Percentiles rank a stretch among this genome's conserved stretches.
Conservation (phyloP, 2,797 vertebrate species). For the Todus mexicanus region DNA sequence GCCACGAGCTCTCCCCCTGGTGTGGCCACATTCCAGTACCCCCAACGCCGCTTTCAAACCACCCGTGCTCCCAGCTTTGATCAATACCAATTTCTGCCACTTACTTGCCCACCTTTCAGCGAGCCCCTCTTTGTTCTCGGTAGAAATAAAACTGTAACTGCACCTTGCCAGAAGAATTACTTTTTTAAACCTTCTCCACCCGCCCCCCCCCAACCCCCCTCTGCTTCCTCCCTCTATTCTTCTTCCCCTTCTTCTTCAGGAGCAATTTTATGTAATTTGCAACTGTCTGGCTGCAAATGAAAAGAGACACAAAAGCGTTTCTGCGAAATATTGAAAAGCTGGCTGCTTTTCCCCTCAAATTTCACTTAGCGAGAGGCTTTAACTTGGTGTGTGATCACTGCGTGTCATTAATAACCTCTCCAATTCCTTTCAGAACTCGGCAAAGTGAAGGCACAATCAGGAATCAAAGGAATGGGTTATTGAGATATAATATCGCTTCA, state of each 20-base stretch:
- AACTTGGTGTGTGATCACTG: slow-evolving; percentile 59
- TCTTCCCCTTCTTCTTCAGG: slow-evolving; percentile 46
- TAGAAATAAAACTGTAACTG: slow-evolving; percentile 50
- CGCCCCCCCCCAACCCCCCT: not conserved
- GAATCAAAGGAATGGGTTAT: slow-evolving; percentile 43
- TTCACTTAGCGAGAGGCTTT: slow-evolving; percentile 58
- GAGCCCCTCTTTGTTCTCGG: slow-evolving; percentile 52
- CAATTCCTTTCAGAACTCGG: slow-evolving; percentile 44
- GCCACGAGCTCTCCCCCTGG: slow-evolving; percentile 4
- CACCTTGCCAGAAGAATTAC: slow-evolving; percentile 37
- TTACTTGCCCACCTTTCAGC: slow-evolving; percentile 56
- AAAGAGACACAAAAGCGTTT: slow-evolving; percentile 55
- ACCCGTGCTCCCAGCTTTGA: not conserved
- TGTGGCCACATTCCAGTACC: slow-evolving; percentile 4
- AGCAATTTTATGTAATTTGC: slow-evolving; percentile 67
- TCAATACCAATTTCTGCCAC: slow-evolving; percentile 58
- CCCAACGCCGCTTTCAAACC: slow-evolving; percentile 24
- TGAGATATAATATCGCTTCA: slow-evolving; percentile 19
- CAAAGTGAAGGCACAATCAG: slow-evolving; percentile 51
- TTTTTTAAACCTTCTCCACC: not conserved
- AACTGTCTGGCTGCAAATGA: slow-evolving; percentile 66
- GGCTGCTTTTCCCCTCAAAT: slow-evolving; percentile 53
- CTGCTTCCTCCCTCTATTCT: slow-evolving; percentile 33
- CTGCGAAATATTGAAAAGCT: slow-evolving; percentile 46
- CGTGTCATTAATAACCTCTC: slow-evolving; percentile 59